Evolutionary conservation across 2,113 vertebrate species (phyloP), one percentile per base, ranked within the genome.

Genomic region (Sceloporus tristichus): DNA sequence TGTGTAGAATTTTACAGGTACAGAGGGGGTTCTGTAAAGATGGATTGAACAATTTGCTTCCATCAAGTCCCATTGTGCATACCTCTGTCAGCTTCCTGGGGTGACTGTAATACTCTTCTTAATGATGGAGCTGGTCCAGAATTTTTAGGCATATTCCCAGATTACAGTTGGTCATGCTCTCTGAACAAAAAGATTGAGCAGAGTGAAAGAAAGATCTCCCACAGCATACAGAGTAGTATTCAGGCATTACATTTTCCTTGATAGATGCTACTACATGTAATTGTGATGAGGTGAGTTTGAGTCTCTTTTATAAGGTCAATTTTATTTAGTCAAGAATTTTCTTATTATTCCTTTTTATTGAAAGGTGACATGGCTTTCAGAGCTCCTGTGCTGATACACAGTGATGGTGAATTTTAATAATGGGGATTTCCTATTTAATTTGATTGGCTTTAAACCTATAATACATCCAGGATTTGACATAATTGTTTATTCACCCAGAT

Each of bases 401-500:
- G 81, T 42, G 0, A 1, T 77, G 59, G 0, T 10, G 65, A 68
- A 25, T 0, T 0, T 38, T 78, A 87, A 34, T 75, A 79, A 90
- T 91, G 34, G 27, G 62, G 0, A 0, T 48, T 71, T 83, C 79
- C 83, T 11, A 0, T 7, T 84, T 84, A 25, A 29, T 42, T 85
- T 88, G 23, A 76, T 0, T 54, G 7, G 23, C 18, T 66, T 23
- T 66, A 42, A 40, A 66, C 0, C 48, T 85, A 2, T 27, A 91
- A 85, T 82, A 27, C 38, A 88, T 94, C 38, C 27, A 86, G 85
- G 25, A 68, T 2, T 66, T 25, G 82, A 48, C 8, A 68, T 0
- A 0, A 11, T 34, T 91, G 14, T 82, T 90, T 85, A 38, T 85
- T 62, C 56, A 88, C 18, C 19, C 85, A 91, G 85, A 48, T 7